phyloP scores from a whole-genome alignment of 2,888 invertebrate genomes.

The Cantharis rufa region DNA sequence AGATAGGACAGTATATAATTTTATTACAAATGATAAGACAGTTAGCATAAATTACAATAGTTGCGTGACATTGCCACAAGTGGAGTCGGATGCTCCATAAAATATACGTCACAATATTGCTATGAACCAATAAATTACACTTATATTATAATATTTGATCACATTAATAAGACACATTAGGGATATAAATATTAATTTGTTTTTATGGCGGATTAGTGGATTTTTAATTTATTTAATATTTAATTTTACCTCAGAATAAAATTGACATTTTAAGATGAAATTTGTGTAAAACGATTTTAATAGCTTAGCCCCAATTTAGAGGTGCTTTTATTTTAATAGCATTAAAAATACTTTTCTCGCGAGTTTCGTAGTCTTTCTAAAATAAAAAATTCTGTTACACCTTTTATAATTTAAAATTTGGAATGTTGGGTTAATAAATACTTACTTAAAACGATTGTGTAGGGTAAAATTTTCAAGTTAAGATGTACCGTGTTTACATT shows the following conservation, averaged over 20 bases:
- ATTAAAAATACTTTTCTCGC: neutral
- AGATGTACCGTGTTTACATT: neutral
- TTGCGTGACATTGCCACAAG: neutral
- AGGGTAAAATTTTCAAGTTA: neutral
- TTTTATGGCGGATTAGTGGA: neutral
- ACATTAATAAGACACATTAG: neutral
- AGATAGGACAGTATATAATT: neutral
- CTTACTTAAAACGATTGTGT: neutral
- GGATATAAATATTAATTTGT: neutral
- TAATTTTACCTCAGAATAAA: neutral
- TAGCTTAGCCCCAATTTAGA: neutral
- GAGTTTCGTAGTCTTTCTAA: neutral
- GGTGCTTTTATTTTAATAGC: neutral
- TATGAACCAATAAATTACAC: neutral
- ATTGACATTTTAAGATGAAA: neutral
- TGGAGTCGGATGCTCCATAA: neutral
- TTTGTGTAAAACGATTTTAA: neutral
- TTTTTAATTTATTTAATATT: neutral
- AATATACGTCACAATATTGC: neutral
- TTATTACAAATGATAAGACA: neutral
- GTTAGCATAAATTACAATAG: neutral
- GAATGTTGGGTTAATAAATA: neutral
- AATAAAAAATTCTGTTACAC: neutral
- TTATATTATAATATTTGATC: neutral
- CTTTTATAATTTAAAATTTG: neutral